phyloP scores from a whole-genome alignment of 2,113 vertebrate species.

The Heterotis niloticus region DNA sequence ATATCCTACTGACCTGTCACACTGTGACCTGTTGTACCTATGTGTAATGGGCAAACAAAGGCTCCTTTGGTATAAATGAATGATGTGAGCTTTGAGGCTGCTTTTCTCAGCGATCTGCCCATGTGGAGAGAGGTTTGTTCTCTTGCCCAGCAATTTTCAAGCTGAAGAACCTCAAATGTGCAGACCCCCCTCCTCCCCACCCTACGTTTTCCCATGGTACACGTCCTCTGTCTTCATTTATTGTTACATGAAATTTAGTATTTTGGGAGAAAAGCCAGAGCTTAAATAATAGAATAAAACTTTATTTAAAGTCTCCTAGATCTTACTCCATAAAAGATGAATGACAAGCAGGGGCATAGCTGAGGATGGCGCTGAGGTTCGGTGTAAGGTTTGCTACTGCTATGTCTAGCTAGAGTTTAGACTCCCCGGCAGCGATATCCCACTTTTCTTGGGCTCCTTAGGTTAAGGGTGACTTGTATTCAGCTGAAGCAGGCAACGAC shows the following conservation, averaged over 20 bases:
- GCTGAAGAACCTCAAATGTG: conserved; percentile 35
- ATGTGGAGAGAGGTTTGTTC: neutral
- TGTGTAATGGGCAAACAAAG: too few relatives aligned
- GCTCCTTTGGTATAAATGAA: too few relatives aligned
- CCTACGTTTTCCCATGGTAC: conserved; percentile 4
- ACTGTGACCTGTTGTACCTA: too few relatives aligned
- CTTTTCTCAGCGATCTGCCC: too few relatives aligned
- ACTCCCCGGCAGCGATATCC: neutral
- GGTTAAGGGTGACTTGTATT: too few relatives aligned
- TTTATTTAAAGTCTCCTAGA: conserved; percentile 15
- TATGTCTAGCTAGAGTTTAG: neutral
- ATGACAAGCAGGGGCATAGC: conserved; percentile 24
- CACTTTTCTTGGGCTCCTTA: too few relatives aligned
- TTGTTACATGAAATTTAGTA: conserved; percentile 33
- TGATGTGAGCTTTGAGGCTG: too few relatives aligned
- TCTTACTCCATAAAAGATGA: conserved; percentile 32
- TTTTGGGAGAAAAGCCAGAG: conserved; percentile 26
- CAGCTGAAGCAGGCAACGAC: too few relatives aligned
- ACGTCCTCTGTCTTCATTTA: conserved; percentile 38
- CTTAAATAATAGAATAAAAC: conserved; percentile 46
- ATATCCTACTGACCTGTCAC: too few relatives aligned
- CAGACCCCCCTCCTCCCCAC: conserved; percentile 13
- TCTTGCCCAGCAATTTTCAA: conserved; percentile 24
- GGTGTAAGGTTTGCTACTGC: neutral
- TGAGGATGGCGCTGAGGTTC: neutral